Evolutionary conservation across 92 coral and sea anemone species (phyloP).

Genomic region (Meandrina meandrites): DNA sequence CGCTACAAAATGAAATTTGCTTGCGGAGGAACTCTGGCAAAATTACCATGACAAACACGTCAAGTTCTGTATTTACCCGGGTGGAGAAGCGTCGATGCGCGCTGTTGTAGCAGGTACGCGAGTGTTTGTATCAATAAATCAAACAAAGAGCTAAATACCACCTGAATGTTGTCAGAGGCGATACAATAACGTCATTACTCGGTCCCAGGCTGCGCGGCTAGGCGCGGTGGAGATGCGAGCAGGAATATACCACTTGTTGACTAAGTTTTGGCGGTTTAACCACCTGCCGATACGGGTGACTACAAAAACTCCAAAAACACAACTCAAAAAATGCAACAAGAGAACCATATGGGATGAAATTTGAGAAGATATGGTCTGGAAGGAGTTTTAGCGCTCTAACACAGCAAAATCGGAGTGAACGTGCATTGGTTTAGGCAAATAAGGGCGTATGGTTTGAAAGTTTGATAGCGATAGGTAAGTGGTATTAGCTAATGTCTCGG

Average conservation of each 20-base stretch:
- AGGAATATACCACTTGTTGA: conserved; percentile 34
- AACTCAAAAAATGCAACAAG: conserved; percentile 17
- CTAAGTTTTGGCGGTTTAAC: conserved; percentile 11
- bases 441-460: neutral
- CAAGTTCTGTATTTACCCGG: neutral
- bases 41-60: neutral
- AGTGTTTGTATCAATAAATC: neutral
- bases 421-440: neutral
- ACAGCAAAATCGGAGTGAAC: neutral
- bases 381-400: neutral
- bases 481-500: conserved; percentile 18
- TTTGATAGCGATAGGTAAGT: neutral
- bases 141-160: neutral
- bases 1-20: neutral
- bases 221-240: neutral
- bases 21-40: neutral
- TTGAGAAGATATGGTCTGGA: neutral
- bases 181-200: neutral
- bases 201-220: neutral
- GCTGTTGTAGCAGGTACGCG: neutral
- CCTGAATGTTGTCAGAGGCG: neutral
- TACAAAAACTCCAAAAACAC: conserved; percentile 3
- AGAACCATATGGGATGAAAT: conserved; percentile 12
- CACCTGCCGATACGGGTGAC: conserved; percentile 50
- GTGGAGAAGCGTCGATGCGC: neutral